phyloP scores from a whole-genome alignment of 2,113 vertebrate species.

The Petrocephalus microphthalmus region DNA sequence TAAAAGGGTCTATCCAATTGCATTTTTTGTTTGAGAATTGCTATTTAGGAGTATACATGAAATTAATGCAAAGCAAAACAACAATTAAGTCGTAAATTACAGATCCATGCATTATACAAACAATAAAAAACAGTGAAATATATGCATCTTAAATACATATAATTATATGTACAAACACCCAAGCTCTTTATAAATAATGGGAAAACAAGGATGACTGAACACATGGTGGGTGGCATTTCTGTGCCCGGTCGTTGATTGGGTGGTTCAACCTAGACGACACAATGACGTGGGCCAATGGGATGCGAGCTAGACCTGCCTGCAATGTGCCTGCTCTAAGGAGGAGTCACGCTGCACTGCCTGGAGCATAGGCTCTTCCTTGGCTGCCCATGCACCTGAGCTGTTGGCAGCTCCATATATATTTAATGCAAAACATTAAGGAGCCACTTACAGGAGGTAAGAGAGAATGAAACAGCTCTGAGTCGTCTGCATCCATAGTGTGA shows the following conservation, averaged over 20 bases:
- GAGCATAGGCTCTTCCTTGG: background rate
- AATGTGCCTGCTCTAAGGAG: background rate
- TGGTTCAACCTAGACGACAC: background rate
- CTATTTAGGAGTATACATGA: too few relatives aligned
- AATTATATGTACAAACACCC: background rate
- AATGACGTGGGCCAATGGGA: background rate
- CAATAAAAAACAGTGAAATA: background rate
- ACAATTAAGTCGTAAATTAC: too few relatives aligned
- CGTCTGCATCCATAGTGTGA: background rate
- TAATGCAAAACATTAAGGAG: background rate
- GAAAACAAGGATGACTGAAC: background rate
- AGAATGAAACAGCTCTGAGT: background rate
- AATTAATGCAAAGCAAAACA: too few relatives aligned
- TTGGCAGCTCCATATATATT: background rate
- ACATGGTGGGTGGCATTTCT: background rate
- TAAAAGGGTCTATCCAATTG: too few relatives aligned
- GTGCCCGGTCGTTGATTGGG: background rate
- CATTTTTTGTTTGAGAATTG: too few relatives aligned
- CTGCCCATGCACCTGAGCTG: background rate
- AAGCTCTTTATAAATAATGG: background rate
- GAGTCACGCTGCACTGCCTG: background rate
- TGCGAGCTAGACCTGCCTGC: background rate
- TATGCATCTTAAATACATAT: background rate
- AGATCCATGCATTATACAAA: too few relatives aligned
- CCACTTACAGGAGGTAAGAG: background rate